Conservation (phyloP, 2,888 invertebrate species). For the Hydropsyche betteni region DNA sequence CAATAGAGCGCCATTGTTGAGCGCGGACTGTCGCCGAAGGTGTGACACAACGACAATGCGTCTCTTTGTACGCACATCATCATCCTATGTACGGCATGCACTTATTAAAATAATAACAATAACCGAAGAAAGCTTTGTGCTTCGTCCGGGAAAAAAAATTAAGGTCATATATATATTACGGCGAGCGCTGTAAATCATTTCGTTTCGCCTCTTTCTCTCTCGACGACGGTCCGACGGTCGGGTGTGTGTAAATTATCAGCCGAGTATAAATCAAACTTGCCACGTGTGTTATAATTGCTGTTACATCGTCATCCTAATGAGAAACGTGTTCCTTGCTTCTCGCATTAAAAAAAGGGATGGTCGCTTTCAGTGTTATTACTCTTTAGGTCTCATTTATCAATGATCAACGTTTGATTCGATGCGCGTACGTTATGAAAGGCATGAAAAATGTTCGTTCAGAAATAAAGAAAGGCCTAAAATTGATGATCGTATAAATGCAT, state of each 20-base stretch:
- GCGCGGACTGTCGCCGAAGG: conserved; percentile 11
- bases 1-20: conserved; percentile 25
- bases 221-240: background rate
- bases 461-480: background rate
- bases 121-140: background rate
- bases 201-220: background rate
- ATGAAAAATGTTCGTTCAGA: background rate
- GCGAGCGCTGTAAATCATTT: conserved; percentile 1
- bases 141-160: background rate
- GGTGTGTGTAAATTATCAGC: conserved; percentile 23
- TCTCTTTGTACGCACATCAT: conserved; percentile 2
- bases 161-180: background rate
- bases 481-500: background rate
- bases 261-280: conserved; percentile 14
- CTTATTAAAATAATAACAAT: conserved; percentile 16
- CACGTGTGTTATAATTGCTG: conserved; percentile 20
- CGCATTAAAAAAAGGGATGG: conserved; percentile 14
- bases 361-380: background rate
- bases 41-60: conserved; percentile 26
- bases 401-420: background rate
- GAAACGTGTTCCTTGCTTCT: conserved; percentile 8
- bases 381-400: conserved; percentile 4
- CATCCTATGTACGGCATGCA: conserved; percentile 7
- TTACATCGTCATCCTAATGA: conserved; percentile 27
- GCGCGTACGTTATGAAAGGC: background rate